Conservation (phyloP, 2,888 invertebrate genomes). For the Philonicus albiceps region DNA sequence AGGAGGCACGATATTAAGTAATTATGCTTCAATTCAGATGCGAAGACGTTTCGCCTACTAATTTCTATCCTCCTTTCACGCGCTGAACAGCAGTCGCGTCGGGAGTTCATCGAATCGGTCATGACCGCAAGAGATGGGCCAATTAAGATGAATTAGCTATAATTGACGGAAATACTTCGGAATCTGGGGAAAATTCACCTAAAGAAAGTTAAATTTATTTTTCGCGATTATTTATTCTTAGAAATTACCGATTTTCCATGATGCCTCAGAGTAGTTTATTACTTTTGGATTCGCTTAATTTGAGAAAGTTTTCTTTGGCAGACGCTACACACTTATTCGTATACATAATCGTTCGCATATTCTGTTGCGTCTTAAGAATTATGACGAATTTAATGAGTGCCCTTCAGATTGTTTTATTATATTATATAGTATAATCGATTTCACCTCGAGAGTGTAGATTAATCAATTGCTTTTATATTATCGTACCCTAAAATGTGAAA, state of each 20-base stretch:
- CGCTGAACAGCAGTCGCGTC: neutral
- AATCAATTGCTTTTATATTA: neutral
- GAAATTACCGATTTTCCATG: neutral
- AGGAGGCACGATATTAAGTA: neutral
- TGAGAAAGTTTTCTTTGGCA: neutral
- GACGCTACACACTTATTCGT: neutral
- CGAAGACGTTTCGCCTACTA: neutral
- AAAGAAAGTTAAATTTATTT: neutral
- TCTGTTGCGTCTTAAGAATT: neutral
- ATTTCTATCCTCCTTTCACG: neutral
- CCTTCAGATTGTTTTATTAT: neutral
- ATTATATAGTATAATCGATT: neutral
- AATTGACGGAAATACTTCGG: neutral
- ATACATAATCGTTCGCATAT: neutral
- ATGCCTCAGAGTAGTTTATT: neutral
- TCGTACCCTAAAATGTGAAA: neutral
- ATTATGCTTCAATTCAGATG: neutral
- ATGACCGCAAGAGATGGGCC: neutral
- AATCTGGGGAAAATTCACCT: neutral
- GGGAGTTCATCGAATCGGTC: neutral
- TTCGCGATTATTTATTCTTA: neutral
- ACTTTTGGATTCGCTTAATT: neutral
- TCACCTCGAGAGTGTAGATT: neutral
- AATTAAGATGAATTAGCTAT: slow-evolving; percentile 16
- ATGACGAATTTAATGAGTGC: neutral